These are phyloP conservation scores for Ophiodon elongatus DNA, from an alignment of 2,113 vertebrate genomes.

Conservation along the genomic window DNA sequence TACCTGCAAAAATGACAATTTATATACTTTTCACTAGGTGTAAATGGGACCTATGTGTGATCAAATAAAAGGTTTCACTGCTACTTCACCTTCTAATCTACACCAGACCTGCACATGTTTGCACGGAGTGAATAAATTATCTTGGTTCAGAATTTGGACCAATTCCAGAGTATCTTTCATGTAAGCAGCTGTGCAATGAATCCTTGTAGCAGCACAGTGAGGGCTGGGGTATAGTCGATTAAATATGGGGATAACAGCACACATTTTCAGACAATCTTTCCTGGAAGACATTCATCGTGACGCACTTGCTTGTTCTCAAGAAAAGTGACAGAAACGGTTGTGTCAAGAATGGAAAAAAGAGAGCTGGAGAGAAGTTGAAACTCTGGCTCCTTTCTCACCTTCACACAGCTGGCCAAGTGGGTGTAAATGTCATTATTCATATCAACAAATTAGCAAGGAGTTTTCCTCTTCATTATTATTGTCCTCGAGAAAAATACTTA, in stretches of 20 bases:
- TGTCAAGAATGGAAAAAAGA: slow-evolving; percentile 3
- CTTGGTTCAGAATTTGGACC: not conserved
- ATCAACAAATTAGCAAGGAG: not conserved
- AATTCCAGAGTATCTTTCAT: not conserved
- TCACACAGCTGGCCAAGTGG: not conserved
- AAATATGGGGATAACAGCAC: not conserved
- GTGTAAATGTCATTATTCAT: not conserved
- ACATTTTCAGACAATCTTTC: not conserved
- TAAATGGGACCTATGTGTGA: too few species aligned
- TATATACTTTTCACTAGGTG: not conserved
- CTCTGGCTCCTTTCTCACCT: not conserved
- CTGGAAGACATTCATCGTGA: too few species aligned
- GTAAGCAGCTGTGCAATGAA: not conserved
- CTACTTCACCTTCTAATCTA: slow-evolving; percentile 1
- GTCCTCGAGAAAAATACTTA: not conserved
- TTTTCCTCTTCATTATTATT: not conserved
- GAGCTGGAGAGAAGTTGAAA: not conserved
- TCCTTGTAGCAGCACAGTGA: not conserved
- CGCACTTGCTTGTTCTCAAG: too few species aligned
- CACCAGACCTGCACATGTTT: not conserved
- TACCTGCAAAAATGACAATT: not conserved
- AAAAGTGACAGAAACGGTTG: not conserved
- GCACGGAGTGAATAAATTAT: not conserved
- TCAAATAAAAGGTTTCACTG: not conserved
- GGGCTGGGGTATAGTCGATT: not conserved